A percentile compares a stretch with the other conserved stretches of the same genome.
Evolutionary conservation across 1,140 invertebrate species (phyloP).

Genomic region (Drosophila guanche): DNA sequence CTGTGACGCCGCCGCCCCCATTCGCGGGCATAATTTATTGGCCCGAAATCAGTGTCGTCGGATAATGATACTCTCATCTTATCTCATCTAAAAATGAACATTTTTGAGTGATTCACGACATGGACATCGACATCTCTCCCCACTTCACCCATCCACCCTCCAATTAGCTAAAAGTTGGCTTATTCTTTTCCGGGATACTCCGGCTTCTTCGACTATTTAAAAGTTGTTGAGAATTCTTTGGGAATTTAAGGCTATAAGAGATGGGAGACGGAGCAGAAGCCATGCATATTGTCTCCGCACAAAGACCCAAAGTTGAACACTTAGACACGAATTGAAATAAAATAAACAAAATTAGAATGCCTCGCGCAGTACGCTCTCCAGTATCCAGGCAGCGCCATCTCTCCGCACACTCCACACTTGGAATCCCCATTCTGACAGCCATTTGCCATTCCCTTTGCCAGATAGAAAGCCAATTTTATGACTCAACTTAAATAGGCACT

Average conservation of each 20-base stretch:
- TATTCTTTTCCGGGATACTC: not conserved
- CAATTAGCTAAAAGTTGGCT: constrained; percentile 26
- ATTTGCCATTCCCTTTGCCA: constrained; percentile 40
- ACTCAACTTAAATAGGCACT: constrained; percentile 82
- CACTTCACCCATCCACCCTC: not conserved
- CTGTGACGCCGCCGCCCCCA: constrained; percentile 4
- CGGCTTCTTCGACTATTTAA: constrained; percentile 22
- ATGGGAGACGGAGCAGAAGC: not conserved
- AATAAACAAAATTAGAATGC: constrained; percentile 78
- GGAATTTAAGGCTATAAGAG: too few species aligned
- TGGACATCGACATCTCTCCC: not conserved
- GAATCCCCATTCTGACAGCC: constrained; percentile 2
- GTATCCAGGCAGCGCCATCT: not conserved
- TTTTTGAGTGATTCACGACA: constrained; percentile 22
- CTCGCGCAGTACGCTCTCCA: not conserved
- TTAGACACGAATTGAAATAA: constrained; percentile 78
- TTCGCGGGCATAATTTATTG: constrained; percentile 17
- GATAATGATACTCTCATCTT: not conserved
- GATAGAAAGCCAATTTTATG: constrained; percentile 82
- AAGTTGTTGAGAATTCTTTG: constrained; percentile 23
- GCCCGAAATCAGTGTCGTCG: not conserved
- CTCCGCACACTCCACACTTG: not conserved
- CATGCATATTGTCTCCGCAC: constrained; percentile 46
- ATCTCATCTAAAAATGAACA: constrained; percentile 25
- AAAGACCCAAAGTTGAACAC: constrained; percentile 59